These are phyloP conservation scores for Sylvietta virens DNA, from an alignment of 2,113 vertebrate genomes.

Conservation along the genomic window DNA sequence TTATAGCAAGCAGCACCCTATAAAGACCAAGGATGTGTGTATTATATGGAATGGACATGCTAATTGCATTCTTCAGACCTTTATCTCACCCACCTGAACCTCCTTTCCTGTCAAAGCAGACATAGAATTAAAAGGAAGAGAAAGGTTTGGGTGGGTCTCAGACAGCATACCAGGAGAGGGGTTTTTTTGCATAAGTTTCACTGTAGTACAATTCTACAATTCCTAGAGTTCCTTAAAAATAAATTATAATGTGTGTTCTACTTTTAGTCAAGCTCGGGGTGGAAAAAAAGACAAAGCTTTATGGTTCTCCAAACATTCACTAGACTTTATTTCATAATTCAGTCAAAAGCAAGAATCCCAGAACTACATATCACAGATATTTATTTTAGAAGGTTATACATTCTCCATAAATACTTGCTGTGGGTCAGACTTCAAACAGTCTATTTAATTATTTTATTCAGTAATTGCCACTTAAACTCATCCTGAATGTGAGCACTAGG, in stretches of 20 bases:
- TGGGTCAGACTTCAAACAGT: neutral
- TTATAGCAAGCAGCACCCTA: neutral
- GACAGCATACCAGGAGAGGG: neutral
- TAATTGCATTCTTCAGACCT: neutral
- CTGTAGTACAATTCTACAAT: neutral
- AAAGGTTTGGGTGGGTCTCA: neutral
- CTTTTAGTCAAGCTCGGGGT: neutral
- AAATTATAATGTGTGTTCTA: neutral
- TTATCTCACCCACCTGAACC: neutral
- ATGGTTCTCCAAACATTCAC: neutral
- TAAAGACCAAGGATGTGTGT: neutral
- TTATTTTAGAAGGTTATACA: neutral
- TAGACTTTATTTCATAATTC: neutral
- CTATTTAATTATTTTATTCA: neutral
- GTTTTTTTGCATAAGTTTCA: neutral
- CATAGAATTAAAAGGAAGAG: neutral
- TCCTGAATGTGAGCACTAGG: neutral
- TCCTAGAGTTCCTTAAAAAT: neutral
- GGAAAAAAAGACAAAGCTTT: neutral
- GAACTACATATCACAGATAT: neutral
- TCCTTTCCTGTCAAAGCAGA: neutral
- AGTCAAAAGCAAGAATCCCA: neutral
- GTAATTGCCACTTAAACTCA: neutral
- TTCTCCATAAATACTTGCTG: neutral
- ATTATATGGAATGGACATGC: neutral